Percentiles rank a stretch among this genome's conserved stretches.
phyloP scores from a whole-genome alignment of 2,888 invertebrate genomes.

The Apamea anceps region DNA sequence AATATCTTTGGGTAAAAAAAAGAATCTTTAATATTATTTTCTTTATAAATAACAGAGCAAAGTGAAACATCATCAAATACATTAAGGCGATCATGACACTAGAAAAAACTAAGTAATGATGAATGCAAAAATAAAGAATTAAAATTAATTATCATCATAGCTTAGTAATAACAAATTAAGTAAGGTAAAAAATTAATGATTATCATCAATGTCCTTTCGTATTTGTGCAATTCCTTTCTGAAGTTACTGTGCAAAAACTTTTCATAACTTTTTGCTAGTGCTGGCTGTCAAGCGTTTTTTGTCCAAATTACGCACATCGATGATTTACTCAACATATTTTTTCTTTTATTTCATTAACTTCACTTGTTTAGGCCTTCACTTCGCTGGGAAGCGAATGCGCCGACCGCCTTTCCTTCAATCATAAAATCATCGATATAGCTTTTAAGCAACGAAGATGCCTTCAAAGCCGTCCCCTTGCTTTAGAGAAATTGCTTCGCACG shows the following conservation, averaged over 20 bases:
- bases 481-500: background rate
- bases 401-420: background rate
- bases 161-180: background rate
- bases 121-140: background rate
- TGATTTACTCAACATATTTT: constrained; percentile 24
- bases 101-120: background rate
- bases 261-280: constrained; percentile 47
- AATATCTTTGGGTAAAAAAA: background rate
- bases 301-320: constrained; percentile 15
- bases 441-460: background rate
- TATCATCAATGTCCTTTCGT: constrained; percentile 29
- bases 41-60: background rate
- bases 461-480: background rate
- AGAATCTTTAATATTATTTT: background rate
- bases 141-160: background rate
- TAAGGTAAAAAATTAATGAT: constrained; percentile 42
- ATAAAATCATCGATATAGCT: background rate
- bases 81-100: constrained; percentile 1
- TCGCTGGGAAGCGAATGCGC: background rate
- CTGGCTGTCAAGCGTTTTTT: constrained; percentile 34
- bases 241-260: constrained; percentile 25
- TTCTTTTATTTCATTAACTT: constrained; percentile 36
- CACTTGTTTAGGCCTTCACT: constrained; percentile 24
- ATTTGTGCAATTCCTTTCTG: constrained; percentile 30
- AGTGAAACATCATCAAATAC: background rate